These are phyloP conservation scores for Apis mellifera DNA, from an alignment of 1,140 invertebrate species.

Conservation along the genomic window Amel_HAv3.1 CM009934.2:3755001-3755500, in stretches of 20 bases:
- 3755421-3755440: not conserved
- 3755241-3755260: slow-evolving; percentile 29
- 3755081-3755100: slow-evolving; percentile 68
- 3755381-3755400: too few species aligned
- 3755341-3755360: not conserved
- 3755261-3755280: slow-evolving; percentile 22
- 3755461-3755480: too few species aligned
- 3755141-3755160: slow-evolving; percentile 8
- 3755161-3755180: slow-evolving; percentile 11
- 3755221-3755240: slow-evolving; percentile 27
- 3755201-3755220: slow-evolving; percentile 48
- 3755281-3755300: slow-evolving; percentile 6
- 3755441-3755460: too few species aligned
- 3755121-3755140: slow-evolving; percentile 40
- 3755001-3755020: slow-evolving; percentile 74
- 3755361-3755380: not conserved
- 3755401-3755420: not conserved
- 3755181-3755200: not conserved
- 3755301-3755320: not conserved
- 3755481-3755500: too few species aligned
- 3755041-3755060: slow-evolving; percentile 33
- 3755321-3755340: not conserved
- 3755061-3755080: slow-evolving; percentile 33
- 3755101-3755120: slow-evolving; percentile 64
- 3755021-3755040: slow-evolving; percentile 30